Evolutionary conservation across 2,797 vertebrate species (phyloP), one percentile per base, ranked within the genome.

Genomic region (Octomys mimax): DNA sequence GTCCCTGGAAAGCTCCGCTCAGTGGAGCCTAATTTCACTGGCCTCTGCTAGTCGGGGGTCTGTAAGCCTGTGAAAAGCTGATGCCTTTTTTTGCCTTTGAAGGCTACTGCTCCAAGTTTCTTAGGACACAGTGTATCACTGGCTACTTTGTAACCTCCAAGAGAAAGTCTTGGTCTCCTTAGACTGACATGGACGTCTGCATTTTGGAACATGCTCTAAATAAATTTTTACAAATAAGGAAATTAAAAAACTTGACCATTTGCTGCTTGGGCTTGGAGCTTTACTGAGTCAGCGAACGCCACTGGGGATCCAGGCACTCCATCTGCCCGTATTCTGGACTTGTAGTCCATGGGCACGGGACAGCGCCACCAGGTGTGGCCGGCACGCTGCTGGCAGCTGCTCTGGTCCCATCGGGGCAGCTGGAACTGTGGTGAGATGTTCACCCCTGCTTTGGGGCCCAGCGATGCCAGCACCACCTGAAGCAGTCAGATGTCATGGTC

Each of bases 401-500:
- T 31, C 46, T 39, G 33, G 39, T 59, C 39, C 46, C 21, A 0
- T 24, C 81, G 57, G 31, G 28, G n/a, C 9, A 14, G 59, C 2
- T 9, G 33, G 49, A 49, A 19, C 1, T 7, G 1, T 13, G 26
- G 57, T 18, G 33, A 61, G 24, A 36, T 21, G 24, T 10, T 19
- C 24, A 80, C 78, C 28, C 19, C 19, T 6, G 42, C 36, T 33
- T 19, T n/a, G 22, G n/a, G 28, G 3, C 21, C 57, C 8, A 33
- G 5, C 31, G 6, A 68, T 16, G 31, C 31, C 31, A 68, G 64
- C 64, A 6, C 14, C 31, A 6, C 6, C 64, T 33, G 6, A 68
- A 18, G 31, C 33, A 18, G 4, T 31, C 12, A 3, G 12, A 18
- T 6, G 28, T 2, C 1, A 19, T 11, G 26, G n/a, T 1, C 1